phyloP scores from a whole-genome alignment of 1,140 invertebrate species.

The Microvelia longipes region DNA sequence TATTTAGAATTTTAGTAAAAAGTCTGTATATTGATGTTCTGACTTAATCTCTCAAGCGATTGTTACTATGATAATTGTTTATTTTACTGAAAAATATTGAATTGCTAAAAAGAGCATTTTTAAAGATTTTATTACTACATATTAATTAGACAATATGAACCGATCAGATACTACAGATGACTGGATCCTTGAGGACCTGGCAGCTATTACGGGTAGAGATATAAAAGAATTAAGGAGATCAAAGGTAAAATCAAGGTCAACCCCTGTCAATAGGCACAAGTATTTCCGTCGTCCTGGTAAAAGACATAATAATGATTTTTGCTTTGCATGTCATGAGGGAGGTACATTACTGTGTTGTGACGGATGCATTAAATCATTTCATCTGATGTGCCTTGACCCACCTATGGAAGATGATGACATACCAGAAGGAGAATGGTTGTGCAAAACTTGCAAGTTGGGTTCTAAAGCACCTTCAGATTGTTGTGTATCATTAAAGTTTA shows the following conservation, averaged over 20 bases:
- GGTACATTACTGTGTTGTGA: background rate
- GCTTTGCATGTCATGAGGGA: background rate
- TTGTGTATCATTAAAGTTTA: background rate
- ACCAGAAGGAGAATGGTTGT: background rate
- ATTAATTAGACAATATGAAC: background rate
- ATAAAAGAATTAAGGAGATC: background rate
- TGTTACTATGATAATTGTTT: no score
- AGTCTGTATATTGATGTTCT: no score
- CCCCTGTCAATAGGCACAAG: background rate
- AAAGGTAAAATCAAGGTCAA: background rate
- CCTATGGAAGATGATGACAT: conserved; percentile 6
- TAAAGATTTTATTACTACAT: no score
- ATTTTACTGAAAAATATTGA: no score
- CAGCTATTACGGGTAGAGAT: background rate
- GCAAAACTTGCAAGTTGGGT: background rate
- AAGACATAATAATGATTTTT: conserved; percentile 3
- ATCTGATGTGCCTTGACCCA: background rate
- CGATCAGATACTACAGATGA: background rate
- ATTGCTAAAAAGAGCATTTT: no score
- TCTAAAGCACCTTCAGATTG: background rate
- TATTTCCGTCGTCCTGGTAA: conserved; percentile 1
- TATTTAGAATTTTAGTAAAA: no score
- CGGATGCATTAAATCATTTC: background rate
- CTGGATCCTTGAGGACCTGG: background rate
- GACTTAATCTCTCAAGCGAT: no score